These are phyloP conservation scores for Rhamphomyia laevipes DNA, from an alignment of 2,888 invertebrate genomes.

Conservation along the genomic window DNA sequence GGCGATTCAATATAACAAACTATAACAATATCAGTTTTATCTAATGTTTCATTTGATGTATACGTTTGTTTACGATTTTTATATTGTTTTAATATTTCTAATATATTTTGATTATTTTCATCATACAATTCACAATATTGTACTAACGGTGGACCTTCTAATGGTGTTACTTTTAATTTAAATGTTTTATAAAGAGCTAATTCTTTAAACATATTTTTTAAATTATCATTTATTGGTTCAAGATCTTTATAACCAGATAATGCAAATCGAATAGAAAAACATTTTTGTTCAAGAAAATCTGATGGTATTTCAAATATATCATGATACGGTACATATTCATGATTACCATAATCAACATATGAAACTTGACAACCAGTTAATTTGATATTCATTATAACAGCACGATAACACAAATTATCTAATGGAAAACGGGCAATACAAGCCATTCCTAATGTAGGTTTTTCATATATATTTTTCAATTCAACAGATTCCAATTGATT, in stretches of 20 bases:
- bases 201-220: slow-evolving; percentile 60
- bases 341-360: slow-evolving; percentile 72
- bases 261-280: slow-evolving; percentile 64
- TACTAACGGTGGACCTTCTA: slow-evolving; percentile 58
- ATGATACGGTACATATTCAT: slow-evolving; percentile 56
- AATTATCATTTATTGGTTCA: slow-evolving; percentile 42
- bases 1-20: slow-evolving; percentile 44
- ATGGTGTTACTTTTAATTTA: slow-evolving; percentile 51
- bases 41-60: slow-evolving; percentile 24
- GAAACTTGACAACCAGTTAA: slow-evolving; percentile 62
- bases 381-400: slow-evolving; percentile 61
- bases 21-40: slow-evolving; percentile 29
- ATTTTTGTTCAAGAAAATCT: slow-evolving; percentile 56
- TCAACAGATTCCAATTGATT: slow-evolving; percentile 53
- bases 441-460: slow-evolving; percentile 62
- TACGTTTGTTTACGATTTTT: slow-evolving; percentile 29
- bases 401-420: slow-evolving; percentile 52
- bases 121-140: slow-evolving; percentile 63
- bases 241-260: slow-evolving; percentile 57
- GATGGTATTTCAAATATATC: slow-evolving; percentile 65
- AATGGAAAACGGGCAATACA: slow-evolving; percentile 62
- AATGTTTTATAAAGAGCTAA: slow-evolving; percentile 52
- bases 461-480: slow-evolving; percentile 49
- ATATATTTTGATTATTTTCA: slow-evolving; percentile 30
- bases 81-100: slow-evolving; percentile 26